Conservation (phyloP, 1,140 invertebrate genomes). For the Drosophila punjabiensis region DNA sequence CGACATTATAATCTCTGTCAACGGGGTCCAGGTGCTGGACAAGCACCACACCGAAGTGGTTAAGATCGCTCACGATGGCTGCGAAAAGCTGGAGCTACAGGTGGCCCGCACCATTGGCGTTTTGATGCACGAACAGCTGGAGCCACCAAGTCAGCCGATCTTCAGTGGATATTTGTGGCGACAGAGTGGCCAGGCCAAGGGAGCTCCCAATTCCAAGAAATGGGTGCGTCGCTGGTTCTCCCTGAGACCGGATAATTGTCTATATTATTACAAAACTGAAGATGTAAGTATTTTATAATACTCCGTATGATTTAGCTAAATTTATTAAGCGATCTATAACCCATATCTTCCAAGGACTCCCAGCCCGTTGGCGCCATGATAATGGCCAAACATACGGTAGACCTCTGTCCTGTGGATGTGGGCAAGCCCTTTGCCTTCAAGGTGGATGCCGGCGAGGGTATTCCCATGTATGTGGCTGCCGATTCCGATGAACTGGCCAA, state of each 20-base stretch:
- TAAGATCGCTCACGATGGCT: conserved; percentile 94
- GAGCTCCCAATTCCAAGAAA: conserved; percentile 87
- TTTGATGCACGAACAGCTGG: conserved; percentile 88
- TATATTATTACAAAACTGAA: conserved; percentile 98
- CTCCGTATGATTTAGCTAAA: no score
- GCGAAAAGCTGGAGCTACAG: conserved; percentile 94
- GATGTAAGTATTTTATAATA: conserved; percentile 86
- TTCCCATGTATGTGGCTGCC: conserved; percentile 92
- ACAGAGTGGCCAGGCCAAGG: conserved; percentile 87
- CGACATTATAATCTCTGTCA: conserved; percentile 96
- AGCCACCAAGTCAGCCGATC: conserved; percentile 88
- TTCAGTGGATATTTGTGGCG: conserved; percentile 93
- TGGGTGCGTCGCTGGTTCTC: conserved; percentile 97
- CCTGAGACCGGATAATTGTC: conserved; percentile 95
- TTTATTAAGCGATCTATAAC: no score
- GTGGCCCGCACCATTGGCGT: conserved; percentile 94
- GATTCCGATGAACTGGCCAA: conserved; percentile 91
- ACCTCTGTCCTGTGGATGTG: conserved; percentile 78
- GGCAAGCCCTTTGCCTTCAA: conserved; percentile 88
- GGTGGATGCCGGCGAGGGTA: conserved; percentile 91
- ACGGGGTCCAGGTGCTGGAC: conserved; percentile 95
- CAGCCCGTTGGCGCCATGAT: conserved; percentile 96
- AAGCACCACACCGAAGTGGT: conserved; percentile 98
- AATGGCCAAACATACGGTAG: conserved; percentile 93
- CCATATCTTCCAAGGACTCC: conserved; percentile 88